Conservation (phyloP, 2,888 invertebrate species). For the Athalia rosae region DNA sequence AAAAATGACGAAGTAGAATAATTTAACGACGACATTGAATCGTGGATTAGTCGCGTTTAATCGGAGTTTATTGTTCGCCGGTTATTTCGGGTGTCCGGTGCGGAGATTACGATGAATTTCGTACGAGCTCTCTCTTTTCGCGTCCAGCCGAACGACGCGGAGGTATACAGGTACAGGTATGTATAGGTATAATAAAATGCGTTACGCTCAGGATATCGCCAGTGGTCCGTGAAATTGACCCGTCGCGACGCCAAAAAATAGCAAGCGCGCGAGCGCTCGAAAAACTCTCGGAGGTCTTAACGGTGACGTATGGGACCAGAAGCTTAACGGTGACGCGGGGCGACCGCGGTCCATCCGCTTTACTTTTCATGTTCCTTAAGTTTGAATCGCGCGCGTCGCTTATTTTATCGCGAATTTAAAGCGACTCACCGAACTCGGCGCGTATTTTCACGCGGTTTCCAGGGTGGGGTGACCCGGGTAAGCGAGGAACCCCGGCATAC, state of each 20-base stretch:
- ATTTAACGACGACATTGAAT: constrained; percentile 45
- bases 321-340: constrained; percentile 23
- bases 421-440: constrained; percentile 21
- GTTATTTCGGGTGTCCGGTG: constrained; percentile 2
- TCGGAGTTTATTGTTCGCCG: constrained; percentile 56
- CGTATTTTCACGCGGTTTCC: constrained; percentile 49
- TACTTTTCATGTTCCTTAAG: too few relatives aligned
- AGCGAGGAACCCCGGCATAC: constrained; percentile 33
- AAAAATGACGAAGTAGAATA: too few relatives aligned
- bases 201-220: constrained; percentile 55
- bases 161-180: too few relatives aligned
- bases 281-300: constrained; percentile 15
- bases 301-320: constrained; percentile 37
- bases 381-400: background rate
- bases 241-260: constrained; percentile 52
- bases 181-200: constrained; percentile 45
- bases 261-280: constrained; percentile 32
- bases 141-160: too few relatives aligned
- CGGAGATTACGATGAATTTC: background rate
- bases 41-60: constrained; percentile 56
- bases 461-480: constrained; percentile 22
- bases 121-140: background rate
- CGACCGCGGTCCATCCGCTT: background rate
- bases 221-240: constrained; percentile 60
- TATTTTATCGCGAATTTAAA: constrained; percentile 6